phyloP scores from a whole-genome alignment of 1,140 invertebrate species.

The Venustaconcha ellipsiformis region DNA sequence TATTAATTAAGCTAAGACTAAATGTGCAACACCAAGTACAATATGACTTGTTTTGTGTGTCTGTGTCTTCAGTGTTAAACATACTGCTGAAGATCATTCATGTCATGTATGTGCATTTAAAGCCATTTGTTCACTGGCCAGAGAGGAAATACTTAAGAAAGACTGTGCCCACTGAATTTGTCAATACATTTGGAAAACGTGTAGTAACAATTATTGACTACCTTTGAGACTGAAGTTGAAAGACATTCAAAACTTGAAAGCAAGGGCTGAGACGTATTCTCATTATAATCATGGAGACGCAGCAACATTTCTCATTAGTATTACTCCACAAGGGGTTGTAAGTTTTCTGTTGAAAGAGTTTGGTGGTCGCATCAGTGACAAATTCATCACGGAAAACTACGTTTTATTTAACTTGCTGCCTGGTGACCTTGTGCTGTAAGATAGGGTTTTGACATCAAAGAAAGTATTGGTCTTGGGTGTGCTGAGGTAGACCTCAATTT shows the following conservation, averaged over 20 bases:
- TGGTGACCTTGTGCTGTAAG: conserved; percentile 21
- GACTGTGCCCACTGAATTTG: conserved; percentile 35
- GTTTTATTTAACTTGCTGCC: conserved; percentile 18
- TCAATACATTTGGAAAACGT: conserved; percentile 26
- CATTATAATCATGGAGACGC: conserved; percentile 32
- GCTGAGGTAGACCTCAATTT: conserved; percentile 30
- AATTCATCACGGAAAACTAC: conserved; percentile 19
- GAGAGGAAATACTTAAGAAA: conserved; percentile 21
- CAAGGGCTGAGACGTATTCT: conserved; percentile 28
- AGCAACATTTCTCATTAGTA: conserved; percentile 12
- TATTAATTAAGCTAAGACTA: too few relatives aligned
- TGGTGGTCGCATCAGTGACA: conserved; percentile 33
- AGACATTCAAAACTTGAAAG: conserved; percentile 25
- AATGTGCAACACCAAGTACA: too few relatives aligned
- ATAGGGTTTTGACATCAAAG: conserved; percentile 20
- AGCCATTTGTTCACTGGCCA: conserved; percentile 32
- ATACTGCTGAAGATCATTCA: conserved; percentile 22
- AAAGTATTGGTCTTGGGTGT: conserved; percentile 23
- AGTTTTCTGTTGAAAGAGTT: conserved; percentile 34
- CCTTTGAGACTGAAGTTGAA: conserved; percentile 39
- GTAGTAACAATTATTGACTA: conserved; percentile 40
- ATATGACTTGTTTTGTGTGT: conserved; percentile 9
- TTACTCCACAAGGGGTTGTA: conserved; percentile 13
- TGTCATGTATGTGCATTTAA: conserved; percentile 22
- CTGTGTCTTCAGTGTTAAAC: conserved; percentile 24